Conservation (phyloP, 2,797 vertebrate genomes). For the Dendrocincla fuliginosa region DNA sequence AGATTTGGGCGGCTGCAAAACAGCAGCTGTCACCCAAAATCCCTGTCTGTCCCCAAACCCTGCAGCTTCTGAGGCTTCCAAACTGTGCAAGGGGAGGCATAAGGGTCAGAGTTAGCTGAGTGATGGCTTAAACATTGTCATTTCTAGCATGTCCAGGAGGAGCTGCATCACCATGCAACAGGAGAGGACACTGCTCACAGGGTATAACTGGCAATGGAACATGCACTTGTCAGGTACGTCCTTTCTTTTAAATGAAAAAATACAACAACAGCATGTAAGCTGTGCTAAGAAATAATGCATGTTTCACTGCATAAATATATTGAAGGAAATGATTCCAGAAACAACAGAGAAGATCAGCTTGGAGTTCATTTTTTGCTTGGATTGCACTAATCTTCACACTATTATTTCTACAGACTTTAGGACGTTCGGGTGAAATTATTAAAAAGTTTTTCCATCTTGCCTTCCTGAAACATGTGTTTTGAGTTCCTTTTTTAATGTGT, state of each 20-base stretch:
- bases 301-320: no score
- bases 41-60: neutral
- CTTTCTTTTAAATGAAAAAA: neutral
- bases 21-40: neutral
- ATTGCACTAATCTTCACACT: neutral
- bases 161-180: conserved; percentile 78
- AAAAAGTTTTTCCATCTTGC: neutral
- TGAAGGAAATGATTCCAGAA: neutral
- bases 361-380: neutral
- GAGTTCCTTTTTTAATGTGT: neutral
- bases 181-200: conserved; percentile 83
- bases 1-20: neutral
- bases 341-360: neutral
- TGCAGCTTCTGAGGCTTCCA: neutral
- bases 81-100: neutral
- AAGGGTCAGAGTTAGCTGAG: neutral
- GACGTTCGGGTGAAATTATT: neutral
- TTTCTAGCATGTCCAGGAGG: conserved; percentile 86
- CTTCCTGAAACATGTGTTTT: neutral
- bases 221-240: conserved; percentile 85
- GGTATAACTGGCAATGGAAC: conserved; percentile 86
- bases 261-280: accelerated
- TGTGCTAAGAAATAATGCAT: neutral
- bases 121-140: neutral
- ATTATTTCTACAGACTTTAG: neutral